Evolutionary conservation across 2,888 invertebrate species (phyloP).

Genomic region (Falcaria lacertinaria): DNA sequence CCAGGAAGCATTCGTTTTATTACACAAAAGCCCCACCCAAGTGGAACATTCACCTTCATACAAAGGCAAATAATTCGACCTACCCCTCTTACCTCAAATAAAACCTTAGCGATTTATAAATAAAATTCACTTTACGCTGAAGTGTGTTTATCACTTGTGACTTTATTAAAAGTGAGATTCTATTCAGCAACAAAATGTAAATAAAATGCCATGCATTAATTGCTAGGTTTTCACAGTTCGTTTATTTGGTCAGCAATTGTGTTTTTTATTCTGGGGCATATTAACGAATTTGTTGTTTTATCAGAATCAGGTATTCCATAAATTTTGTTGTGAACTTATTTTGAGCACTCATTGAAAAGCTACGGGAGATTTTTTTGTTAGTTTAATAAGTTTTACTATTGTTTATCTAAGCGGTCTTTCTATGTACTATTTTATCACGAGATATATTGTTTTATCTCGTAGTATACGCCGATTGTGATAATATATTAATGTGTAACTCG

Average conservation of each 20-base stretch:
- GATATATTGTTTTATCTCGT: no score
- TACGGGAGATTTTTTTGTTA: slow-evolving; percentile 27
- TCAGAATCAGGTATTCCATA: slow-evolving; percentile 12
- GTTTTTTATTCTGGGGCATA: slow-evolving; percentile 26
- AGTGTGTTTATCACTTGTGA: slow-evolving; percentile 15
- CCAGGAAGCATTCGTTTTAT: slow-evolving; percentile 63
- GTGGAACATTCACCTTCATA: slow-evolving; percentile 43
- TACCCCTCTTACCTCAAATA: slow-evolving; percentile 19
- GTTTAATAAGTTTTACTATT: no score
- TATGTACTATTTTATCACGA: no score
- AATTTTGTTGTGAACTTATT: neutral
- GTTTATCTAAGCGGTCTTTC: no score
- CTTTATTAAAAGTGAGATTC: slow-evolving; percentile 15
- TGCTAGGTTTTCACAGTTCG: slow-evolving; percentile 63
- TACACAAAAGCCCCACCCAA: slow-evolving; percentile 57
- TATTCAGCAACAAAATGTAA: slow-evolving; percentile 52
- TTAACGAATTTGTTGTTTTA: slow-evolving; percentile 30
- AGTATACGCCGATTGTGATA: no score
- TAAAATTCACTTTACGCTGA: slow-evolving; percentile 26
- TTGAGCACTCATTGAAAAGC: slow-evolving; percentile 15
- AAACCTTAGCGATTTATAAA: slow-evolving; percentile 18
- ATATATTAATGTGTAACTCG: no score
- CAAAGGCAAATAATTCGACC: slow-evolving; percentile 30
- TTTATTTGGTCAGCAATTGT: slow-evolving; percentile 38
- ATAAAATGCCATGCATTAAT: slow-evolving; percentile 64